A percentile compares a stretch with the other conserved stretches of the same genome.
These are phyloP conservation scores for Strigamia transsilvanica DNA, from an alignment of 2,888 invertebrate genomes.

Conservation along the genomic window DNA sequence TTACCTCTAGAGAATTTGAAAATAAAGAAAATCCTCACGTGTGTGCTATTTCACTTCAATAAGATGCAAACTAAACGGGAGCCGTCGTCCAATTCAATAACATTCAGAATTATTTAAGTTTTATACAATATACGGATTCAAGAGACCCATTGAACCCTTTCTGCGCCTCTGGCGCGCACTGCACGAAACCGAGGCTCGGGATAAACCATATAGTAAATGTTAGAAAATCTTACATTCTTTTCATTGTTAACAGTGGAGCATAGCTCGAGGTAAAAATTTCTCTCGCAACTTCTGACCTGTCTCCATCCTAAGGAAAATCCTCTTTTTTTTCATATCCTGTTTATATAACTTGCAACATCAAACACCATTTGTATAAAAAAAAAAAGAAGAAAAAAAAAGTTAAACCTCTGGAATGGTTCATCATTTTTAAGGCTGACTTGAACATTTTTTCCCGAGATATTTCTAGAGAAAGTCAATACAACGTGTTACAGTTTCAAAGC, in stretches of 20 bases:
- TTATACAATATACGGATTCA: neutral
- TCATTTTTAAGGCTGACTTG: slow-evolving; percentile 7
- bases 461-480: slow-evolving; percentile 17
- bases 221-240: neutral
- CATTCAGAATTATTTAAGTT: too few relatives aligned
- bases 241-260: slow-evolving; percentile 7
- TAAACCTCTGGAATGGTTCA: slow-evolving; percentile 1
- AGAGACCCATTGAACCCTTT: neutral
- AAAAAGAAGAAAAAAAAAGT: neutral
- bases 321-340: neutral
- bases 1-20: too few relatives aligned
- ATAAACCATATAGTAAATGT: neutral
- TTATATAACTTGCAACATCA: neutral
- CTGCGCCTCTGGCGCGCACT: neutral
- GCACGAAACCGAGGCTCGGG: neutral
- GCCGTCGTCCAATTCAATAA: too few relatives aligned
- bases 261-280: neutral
- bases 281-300: slow-evolving; percentile 3
- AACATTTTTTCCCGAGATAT: slow-evolving; percentile 2
- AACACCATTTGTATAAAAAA: neutral
- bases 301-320: neutral
- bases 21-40: too few relatives aligned
- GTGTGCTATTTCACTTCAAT: too few relatives aligned
- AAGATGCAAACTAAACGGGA: too few relatives aligned
- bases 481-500: slow-evolving; percentile 4